A percentile compares a stretch with the other conserved stretches of the same genome.
Evolutionary conservation across 2,888 invertebrate genomes (phyloP).

Genomic region (Cyaniris semiargus): DNA sequence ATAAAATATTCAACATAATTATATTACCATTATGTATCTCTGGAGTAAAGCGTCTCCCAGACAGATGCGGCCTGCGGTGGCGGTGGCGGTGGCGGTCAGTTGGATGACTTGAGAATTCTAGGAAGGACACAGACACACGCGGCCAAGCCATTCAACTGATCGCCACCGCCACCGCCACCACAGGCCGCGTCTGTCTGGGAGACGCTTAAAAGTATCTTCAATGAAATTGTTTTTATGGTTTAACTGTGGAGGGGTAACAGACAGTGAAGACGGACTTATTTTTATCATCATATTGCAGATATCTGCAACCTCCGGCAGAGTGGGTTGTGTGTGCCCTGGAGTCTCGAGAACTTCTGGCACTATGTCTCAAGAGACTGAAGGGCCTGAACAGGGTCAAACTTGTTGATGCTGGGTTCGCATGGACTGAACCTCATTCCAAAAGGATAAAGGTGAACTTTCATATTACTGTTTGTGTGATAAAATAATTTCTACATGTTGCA

Average conservation of each 20-base stretch:
- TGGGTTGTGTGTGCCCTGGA: conserved; percentile 94
- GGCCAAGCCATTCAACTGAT: no score
- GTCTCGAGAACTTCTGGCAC: conserved; percentile 91
- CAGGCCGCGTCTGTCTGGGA: no score
- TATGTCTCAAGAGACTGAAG: conserved; percentile 96
- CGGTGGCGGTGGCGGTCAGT: no score
- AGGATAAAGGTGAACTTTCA: conserved; percentile 88
- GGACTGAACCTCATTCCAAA: conserved; percentile 99
- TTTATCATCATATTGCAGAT: conserved; percentile 67
- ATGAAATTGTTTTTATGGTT: no score
- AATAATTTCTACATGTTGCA: neutral
- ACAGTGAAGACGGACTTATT: no score
- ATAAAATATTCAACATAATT: neutral
- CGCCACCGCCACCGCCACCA: no score
- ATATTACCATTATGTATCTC: neutral
- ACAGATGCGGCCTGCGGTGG: no score
- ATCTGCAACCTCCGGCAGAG: conserved; percentile 94
- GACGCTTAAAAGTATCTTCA: no score
- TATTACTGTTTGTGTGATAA: neutral
- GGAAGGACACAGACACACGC: no score
- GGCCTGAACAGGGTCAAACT: conserved; percentile 93
- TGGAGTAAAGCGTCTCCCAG: no score
- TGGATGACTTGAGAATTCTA: no score
- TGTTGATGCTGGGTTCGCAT: conserved; percentile 97
- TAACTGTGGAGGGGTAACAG: no score